Conservation (phyloP, 1,140 invertebrate genomes). For the Drosophila jambulina region DNA sequence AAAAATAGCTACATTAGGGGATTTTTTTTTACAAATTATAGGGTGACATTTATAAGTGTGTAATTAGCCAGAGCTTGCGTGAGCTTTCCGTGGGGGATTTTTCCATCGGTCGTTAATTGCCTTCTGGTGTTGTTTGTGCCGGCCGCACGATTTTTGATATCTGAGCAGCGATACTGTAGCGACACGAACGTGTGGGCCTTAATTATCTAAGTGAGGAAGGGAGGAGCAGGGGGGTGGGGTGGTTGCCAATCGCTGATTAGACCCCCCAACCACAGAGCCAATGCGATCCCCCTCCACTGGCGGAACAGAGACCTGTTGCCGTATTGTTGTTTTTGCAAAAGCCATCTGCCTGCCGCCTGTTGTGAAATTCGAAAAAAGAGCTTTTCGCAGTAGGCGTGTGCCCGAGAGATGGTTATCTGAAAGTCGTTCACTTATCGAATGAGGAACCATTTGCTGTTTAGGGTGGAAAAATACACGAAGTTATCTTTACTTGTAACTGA, state of each 20-base stretch:
- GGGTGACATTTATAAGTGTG: conserved; percentile 30
- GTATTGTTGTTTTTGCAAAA: conserved; percentile 49
- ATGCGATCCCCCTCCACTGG: background rate
- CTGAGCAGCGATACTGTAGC: conserved; percentile 44
- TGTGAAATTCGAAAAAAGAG: conserved; percentile 73
- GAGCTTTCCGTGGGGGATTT: conserved; percentile 47
- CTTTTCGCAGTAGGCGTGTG: conserved; percentile 39
- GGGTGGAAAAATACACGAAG: conserved; percentile 5
- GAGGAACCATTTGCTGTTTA: conserved; percentile 31
- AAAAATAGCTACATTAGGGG: conserved; percentile 19
- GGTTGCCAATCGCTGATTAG: conserved; percentile 66
- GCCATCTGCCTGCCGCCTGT: conserved; percentile 40
- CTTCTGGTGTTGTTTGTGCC: conserved; percentile 59
- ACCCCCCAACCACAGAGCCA: background rate
- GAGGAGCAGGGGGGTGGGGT: background rate
- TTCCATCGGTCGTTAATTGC: conserved; percentile 66
- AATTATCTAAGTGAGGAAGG: conserved; percentile 54
- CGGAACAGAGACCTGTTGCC: conserved; percentile 54
- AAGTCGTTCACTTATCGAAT: conserved; percentile 27
- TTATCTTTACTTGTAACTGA: conserved; percentile 45
- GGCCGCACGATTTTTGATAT: conserved; percentile 56
- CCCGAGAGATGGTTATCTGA: conserved; percentile 24
- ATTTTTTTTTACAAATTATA: conserved; percentile 37
- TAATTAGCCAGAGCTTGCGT: conserved; percentile 46
- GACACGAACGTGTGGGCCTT: conserved; percentile 17